Percentiles rank a stretch among this genome's conserved stretches.
Conservation (phyloP, 2,113 vertebrate species). For the Noturus placidus region DNA sequence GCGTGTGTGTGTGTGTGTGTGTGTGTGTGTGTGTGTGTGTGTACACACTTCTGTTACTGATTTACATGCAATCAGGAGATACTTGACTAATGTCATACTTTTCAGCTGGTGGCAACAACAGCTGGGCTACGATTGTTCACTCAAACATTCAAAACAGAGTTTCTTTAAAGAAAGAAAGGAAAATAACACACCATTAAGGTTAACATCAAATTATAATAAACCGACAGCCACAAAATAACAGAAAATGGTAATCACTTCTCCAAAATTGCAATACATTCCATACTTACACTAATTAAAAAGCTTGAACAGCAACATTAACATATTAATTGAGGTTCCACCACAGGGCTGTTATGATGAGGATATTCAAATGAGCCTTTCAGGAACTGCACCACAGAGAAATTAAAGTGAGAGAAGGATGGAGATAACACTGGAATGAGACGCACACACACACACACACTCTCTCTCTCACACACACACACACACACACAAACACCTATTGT, state of each 20-base stretch:
- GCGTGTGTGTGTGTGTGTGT: slow-evolving; percentile 20
- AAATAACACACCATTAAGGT: slow-evolving; percentile 21
- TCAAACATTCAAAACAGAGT: slow-evolving; percentile 17
- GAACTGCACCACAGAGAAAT: slow-evolving; percentile 45
- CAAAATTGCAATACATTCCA: slow-evolving; percentile 51
- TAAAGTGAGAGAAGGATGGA: slow-evolving; percentile 46
- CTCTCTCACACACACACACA: slow-evolving; percentile 8
- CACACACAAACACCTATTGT: slow-evolving; percentile 44
- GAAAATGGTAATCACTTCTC: slow-evolving; percentile 47
- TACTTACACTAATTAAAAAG: slow-evolving; percentile 61
- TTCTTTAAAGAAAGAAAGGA: neutral
- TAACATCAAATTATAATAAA: slow-evolving; percentile 40
- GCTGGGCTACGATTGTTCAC: slow-evolving; percentile 28
- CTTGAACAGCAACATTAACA: slow-evolving; percentile 64
- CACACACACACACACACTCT: slow-evolving; percentile 25
- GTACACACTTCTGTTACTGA: neutral
- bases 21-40: slow-evolving; percentile 13
- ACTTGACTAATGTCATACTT: slow-evolving; percentile 35
- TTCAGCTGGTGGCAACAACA: slow-evolving; percentile 31
- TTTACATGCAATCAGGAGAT: slow-evolving; percentile 40
- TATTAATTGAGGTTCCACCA: slow-evolving; percentile 66
- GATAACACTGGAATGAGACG: slow-evolving; percentile 36
- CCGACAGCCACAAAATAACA: slow-evolving; percentile 28
- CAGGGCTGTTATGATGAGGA: slow-evolving; percentile 54
- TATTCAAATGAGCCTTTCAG: slow-evolving; percentile 56